Conservation (phyloP, 1,140 invertebrate species). For the Dreissena rostriformis region DNA sequence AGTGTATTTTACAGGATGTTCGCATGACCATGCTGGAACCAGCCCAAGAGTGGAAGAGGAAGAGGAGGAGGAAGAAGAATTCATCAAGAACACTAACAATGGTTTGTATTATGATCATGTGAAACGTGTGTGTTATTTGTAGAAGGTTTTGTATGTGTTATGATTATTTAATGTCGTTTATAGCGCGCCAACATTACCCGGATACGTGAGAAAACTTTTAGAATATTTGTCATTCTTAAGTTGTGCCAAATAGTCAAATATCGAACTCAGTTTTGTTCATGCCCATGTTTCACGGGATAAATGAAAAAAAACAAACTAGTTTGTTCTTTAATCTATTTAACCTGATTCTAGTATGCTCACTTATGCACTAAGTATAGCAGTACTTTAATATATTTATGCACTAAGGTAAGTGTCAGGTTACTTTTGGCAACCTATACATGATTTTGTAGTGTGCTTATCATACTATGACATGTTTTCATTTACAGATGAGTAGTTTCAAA, state of each 20-base stretch:
- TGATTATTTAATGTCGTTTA: too few species aligned
- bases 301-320: too few species aligned
- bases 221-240: too few species aligned
- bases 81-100: conserved; percentile 16
- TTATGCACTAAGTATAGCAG: background rate
- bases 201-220: too few species aligned
- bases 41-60: conserved; percentile 90
- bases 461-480: conserved; percentile 4
- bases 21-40: conserved; percentile 94
- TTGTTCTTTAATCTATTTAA: too few species aligned
- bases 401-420: background rate
- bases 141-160: too few species aligned
- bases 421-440: background rate
- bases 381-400: background rate
- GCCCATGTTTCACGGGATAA: too few species aligned
- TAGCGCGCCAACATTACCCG: too few species aligned
- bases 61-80: conserved; percentile 80
- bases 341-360: background rate
- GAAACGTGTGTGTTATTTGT: too few species aligned
- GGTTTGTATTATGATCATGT: background rate
- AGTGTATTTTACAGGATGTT: conserved; percentile 70
- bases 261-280: too few species aligned
- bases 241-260: too few species aligned
- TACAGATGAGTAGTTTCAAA: conserved; percentile 54
- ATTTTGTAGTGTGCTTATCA: background rate